Base-by-base conservation (phyloP, 2,888 invertebrate species). In the Agonum fuliginosum region DNA sequence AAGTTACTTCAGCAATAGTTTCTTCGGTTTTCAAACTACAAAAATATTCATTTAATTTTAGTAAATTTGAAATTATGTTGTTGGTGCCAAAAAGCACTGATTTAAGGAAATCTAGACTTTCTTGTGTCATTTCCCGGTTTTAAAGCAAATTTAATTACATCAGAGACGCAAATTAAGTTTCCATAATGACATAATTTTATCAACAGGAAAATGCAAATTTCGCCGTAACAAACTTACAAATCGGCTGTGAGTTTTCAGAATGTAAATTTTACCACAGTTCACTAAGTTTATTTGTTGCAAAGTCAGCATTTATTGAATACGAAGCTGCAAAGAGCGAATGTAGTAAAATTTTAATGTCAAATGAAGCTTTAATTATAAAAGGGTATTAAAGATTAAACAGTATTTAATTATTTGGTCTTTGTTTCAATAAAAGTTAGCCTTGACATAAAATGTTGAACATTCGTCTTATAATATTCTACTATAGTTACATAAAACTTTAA, bases 191-290 rank as follows among this genome's bases (percentile, higher is more conserved):
- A 17, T 62, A 62, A 62, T 62, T 62, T 62, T 17, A 62, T 62
- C 58, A 30, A 17, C 30, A 62, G 30, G 14, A 62, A 62, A 62
- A 62, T 62, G 58, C 58, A 62, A 62, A 62, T 30, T n/a, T 8
- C 17, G 12, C 10, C 30, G 14, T 30, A 46, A 17, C 58, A 62
- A 30, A 62, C 58, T 62, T 62, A 62, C 30, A 27, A 62, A 30
- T 30, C 27, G 30, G 24, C 20, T 6, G 20, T 22, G 51, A 51
- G 22, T 51, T 46, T 5, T 14, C 6, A 19, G 17, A 8, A 24
- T 19, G 48, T 22, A 51, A 51, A 51, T 51, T 2, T 6, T 19
- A 10, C 22, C 24, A 10, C 54, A 24, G 24, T 24, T 24, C 54
- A 54, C 54, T 54, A 22, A n/a, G n/a, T n/a, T n/a, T 54, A 24